These are phyloP conservation scores for Choloepus hoffmanni DNA, from an alignment of 2,113 vertebrate species.

Conservation along the genomic window DNA sequence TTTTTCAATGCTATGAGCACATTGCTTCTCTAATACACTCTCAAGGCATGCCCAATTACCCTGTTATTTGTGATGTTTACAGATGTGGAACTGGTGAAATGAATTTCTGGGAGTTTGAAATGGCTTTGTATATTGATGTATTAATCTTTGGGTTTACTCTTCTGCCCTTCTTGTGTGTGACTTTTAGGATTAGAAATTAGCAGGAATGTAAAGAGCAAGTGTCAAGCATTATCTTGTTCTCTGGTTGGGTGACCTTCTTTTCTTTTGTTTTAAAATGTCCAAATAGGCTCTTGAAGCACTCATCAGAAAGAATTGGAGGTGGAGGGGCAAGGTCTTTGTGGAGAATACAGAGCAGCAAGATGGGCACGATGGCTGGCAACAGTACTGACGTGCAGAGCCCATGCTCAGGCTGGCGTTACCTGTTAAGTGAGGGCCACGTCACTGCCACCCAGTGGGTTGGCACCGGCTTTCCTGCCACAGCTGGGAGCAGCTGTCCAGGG, in stretches of 20 bases:
- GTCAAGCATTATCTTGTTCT: not conserved
- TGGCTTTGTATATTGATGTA: not conserved
- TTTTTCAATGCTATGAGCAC: not conserved
- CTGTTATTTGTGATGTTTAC: not conserved
- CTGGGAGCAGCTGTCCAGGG: not conserved
- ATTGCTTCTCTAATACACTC: not conserved
- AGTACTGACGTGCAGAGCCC: not conserved
- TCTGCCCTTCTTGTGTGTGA: not conserved
- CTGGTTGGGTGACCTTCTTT: not conserved
- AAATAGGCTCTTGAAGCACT: not conserved
- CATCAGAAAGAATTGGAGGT: not conserved
- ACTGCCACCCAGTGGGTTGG: not conserved
- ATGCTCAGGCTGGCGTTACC: no score
- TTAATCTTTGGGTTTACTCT: not conserved
- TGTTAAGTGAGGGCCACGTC: not conserved
- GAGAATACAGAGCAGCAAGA: not conserved
- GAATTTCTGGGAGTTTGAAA: not conserved
- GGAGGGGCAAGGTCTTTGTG: not conserved
- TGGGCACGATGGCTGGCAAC: not conserved
- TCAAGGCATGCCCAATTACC: not conserved
- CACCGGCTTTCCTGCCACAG: not conserved
- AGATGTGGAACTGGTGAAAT: not conserved
- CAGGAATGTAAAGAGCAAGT: not conserved
- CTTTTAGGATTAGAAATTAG: not conserved
- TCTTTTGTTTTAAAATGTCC: slow-evolving; percentile 23